Conservation (phyloP, 2,888 invertebrate genomes). For the Parelbella ahira region DNA sequence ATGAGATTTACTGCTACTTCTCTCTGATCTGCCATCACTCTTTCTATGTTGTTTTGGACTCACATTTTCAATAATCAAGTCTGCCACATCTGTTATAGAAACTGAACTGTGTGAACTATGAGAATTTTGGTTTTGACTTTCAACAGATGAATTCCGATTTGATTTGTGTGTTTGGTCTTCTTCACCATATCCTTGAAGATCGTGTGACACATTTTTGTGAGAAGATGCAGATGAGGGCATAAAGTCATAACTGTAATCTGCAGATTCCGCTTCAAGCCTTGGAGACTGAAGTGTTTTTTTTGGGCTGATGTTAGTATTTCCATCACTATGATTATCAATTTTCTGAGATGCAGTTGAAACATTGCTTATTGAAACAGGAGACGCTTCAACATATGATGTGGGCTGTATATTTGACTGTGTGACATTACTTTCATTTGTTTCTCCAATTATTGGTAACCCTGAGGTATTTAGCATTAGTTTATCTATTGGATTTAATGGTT, state of each 20-base stretch:
- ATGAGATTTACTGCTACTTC: slow-evolving; percentile 19
- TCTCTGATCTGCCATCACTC: slow-evolving; percentile 10
- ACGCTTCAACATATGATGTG: slow-evolving; percentile 37
- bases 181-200: slow-evolving; percentile 32
- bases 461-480: slow-evolving; percentile 55
- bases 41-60: slow-evolving; percentile 12
- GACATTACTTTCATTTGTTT: slow-evolving; percentile 33
- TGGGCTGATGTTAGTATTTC: slow-evolving; percentile 33
- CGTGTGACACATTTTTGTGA: slow-evolving; percentile 35
- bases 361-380: slow-evolving; percentile 42
- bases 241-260: slow-evolving; percentile 67
- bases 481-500: slow-evolving; percentile 54
- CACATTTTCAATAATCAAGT: slow-evolving; percentile 66
- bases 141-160: slow-evolving; percentile 38
- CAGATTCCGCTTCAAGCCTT: slow-evolving; percentile 52
- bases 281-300: slow-evolving; percentile 39
- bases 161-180: slow-evolving; percentile 36
- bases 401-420: slow-evolving; percentile 17
- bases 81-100: slow-evolving; percentile 70
- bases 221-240: slow-evolving; percentile 44
- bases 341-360: slow-evolving; percentile 41
- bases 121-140: slow-evolving; percentile 52
- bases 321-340: slow-evolving; percentile 36
- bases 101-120: slow-evolving; percentile 62
- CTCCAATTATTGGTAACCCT: slow-evolving; percentile 44